Base-by-base conservation (phyloP, 1,140 invertebrate species). In the Papilio aristodemus region DNA sequence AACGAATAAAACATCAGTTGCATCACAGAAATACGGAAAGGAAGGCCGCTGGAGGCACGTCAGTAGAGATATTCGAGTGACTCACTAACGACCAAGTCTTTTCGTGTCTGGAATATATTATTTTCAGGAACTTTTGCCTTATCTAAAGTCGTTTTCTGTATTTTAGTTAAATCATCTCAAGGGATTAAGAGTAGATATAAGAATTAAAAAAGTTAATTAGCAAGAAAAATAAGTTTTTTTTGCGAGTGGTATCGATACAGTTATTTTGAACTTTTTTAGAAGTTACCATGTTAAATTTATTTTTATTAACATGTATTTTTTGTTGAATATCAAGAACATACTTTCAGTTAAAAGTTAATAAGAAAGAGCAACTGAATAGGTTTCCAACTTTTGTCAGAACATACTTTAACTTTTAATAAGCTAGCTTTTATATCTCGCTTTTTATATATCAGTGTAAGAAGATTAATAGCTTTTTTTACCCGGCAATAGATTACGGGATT, bases 81-180 rank as follows among this genome's bases (percentile, higher is more conserved):
- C 68, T 62, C 62, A 64, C 68, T 70, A 70, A 70, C 60, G 68
- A 64, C 68, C 59, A 64, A 70, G 60, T 70, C 60, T 63, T 14
- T 70, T 57, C 68, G 60, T 70, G 43, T 32, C 68, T 54, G 43
- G 60, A 70, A 70, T 70, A 39, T 63, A 70, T 69, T 63, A 63
- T 69, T 2, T 39, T 22, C 38, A 11, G n/a, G 9, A 62, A 63
- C 37, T 41, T 63, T 41, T 63, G 37, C 60, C 60, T 63, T 63
- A 39, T 63, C 60, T 39, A 22, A 41, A 25, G 14, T 41, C n/a
- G 41, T 39, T 39, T 41, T 38, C 36, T 62, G 36, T 41, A 63
- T 63, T 63, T 39, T 63, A 39, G 19, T 63, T 63, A 38, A 63
- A 39, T 63, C 37, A 41, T 38, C 60, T 41, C 60, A 22, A 41